Evolutionary conservation across 2,113 vertebrate genomes (phyloP).

Genomic region (Echinops telfairi): DNA sequence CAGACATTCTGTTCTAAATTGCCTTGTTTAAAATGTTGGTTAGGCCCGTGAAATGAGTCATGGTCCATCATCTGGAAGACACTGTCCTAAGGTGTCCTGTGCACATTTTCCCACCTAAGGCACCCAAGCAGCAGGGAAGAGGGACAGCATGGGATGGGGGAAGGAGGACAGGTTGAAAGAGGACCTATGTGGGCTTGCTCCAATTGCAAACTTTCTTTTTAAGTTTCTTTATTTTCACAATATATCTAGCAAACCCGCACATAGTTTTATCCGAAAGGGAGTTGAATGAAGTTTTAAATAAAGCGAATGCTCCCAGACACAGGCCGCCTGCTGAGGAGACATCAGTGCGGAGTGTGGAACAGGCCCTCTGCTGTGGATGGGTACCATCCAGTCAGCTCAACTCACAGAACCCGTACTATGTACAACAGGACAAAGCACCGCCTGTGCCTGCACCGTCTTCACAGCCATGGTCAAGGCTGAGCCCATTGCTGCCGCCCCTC

Average conservation of each 20-base stretch:
- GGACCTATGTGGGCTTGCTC: neutral
- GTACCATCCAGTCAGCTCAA: neutral
- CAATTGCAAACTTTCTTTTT: neutral
- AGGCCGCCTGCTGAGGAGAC: neutral
- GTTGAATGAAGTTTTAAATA: neutral
- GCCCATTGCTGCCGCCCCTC: neutral
- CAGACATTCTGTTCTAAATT: slow-evolving; percentile 24
- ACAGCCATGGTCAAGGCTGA: neutral
- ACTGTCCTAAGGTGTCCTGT: neutral
- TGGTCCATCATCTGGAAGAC: slow-evolving; percentile 50
- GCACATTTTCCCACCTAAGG: neutral
- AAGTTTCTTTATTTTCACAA: slow-evolving; percentile 13
- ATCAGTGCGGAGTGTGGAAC: neutral
- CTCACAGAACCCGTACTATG: neutral
- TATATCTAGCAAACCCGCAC: neutral
- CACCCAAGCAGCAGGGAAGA: neutral
- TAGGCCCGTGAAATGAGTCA: neutral
- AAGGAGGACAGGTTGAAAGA: neutral
- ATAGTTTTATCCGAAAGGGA: neutral
- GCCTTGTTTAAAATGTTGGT: neutral
- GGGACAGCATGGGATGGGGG: neutral
- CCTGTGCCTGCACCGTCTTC: neutral
- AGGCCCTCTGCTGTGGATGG: neutral
- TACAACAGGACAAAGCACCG: neutral
- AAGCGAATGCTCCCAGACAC: neutral